Conservation (phyloP, 2,888 invertebrate species). For the Drosophila borealis region DNA sequence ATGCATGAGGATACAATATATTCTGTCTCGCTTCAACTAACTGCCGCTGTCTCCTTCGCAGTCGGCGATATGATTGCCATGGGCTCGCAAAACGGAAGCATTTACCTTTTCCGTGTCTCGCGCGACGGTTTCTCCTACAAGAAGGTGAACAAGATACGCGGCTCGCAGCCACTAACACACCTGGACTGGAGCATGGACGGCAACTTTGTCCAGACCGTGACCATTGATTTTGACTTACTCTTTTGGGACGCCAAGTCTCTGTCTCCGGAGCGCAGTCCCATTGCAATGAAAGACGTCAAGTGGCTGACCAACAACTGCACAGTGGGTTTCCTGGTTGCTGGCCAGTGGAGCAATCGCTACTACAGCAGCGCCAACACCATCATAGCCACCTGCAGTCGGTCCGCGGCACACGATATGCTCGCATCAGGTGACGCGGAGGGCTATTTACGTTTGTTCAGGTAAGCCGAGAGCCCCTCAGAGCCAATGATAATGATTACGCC, state of each 20-base stretch:
- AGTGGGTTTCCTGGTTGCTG: conserved; percentile 94
- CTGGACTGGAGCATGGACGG: conserved; percentile 97
- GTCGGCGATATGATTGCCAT: conserved; percentile 95
- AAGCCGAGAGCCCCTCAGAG: conserved; percentile 27
- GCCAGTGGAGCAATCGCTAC: conserved; percentile 96
- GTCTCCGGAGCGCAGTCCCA: conserved; percentile 94
- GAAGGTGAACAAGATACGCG: conserved; percentile 94
- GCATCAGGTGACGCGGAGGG: conserved; percentile 96
- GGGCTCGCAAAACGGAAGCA: conserved; percentile 94
- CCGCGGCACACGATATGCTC: conserved; percentile 93
- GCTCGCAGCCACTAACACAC: conserved; percentile 93
- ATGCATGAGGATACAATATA: conserved; percentile 48
- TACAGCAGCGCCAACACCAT: conserved; percentile 94
- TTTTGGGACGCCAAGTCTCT: conserved; percentile 97
- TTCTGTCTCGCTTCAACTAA: not conserved
- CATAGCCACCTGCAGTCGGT: conserved; percentile 92
- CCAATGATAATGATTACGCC: not conserved
- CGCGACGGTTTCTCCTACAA: conserved; percentile 96
- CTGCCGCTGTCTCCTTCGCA: conserved; percentile 77
- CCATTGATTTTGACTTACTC: conserved; percentile 94
- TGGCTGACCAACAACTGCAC: conserved; percentile 95
- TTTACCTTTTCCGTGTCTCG: conserved; percentile 93
- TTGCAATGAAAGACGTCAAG: conserved; percentile 95
- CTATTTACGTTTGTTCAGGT: conserved; percentile 93
- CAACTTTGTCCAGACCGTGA: conserved; percentile 94